Evolutionary conservation across 53 echinoderm and acorn worm genomes (phyloP).

Genomic region (Echinometra lucunter): DNA sequence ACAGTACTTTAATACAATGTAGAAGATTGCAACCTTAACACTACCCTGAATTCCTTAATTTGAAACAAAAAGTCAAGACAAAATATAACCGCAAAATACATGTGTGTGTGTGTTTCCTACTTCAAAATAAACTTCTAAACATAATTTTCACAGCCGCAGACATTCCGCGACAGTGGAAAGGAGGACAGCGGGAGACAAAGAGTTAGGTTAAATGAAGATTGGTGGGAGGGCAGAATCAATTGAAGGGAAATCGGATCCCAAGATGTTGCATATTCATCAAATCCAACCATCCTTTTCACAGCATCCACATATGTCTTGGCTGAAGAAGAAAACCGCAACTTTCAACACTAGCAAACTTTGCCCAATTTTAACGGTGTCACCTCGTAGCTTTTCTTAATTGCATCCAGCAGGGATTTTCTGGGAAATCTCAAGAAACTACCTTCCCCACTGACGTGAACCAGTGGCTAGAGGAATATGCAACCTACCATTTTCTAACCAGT

Average conservation of each 20-base stretch:
- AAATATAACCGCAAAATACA: neutral
- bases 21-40: neutral
- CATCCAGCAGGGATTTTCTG: slow-evolving; percentile 25
- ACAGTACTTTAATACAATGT: neutral
- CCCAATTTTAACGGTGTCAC: slow-evolving; percentile 44
- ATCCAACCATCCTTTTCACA: neutral
- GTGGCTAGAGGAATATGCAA: neutral
- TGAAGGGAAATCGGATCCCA: neutral
- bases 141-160: slow-evolving; percentile 30
- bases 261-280: slow-evolving; percentile 37
- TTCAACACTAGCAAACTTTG: neutral
- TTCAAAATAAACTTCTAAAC: slow-evolving; percentile 23
- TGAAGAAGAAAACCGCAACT: neutral
- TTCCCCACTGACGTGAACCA: neutral
- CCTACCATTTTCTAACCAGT: neutral
- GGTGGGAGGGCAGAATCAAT: slow-evolving; percentile 14
- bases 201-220: neutral
- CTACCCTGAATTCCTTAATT: neutral
- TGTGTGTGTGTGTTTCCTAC: neutral
- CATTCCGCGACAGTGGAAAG: neutral
- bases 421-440: slow-evolving; percentile 24
- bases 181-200: neutral
- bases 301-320: slow-evolving; percentile 2
- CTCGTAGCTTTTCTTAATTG: slow-evolving; percentile 18
- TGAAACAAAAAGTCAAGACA: neutral